These are phyloP conservation scores for Phasianus colchicus DNA, from an alignment of 2,113 vertebrate species.

Conservation along the genomic window DNA sequence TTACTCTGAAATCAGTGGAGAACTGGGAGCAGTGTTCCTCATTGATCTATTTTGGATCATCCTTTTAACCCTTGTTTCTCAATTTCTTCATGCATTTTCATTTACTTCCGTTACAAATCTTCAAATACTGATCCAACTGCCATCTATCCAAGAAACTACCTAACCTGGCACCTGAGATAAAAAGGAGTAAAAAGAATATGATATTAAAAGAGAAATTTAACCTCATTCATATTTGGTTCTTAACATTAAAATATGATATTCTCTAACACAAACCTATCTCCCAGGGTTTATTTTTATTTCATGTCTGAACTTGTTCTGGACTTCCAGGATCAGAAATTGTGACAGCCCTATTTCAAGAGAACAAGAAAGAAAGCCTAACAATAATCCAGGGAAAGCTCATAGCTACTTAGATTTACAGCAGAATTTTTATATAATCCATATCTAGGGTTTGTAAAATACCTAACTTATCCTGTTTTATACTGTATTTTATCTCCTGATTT, in stretches of 20 bases:
- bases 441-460: background rate
- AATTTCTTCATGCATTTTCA: background rate
- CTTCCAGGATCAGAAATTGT: background rate
- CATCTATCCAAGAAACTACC: background rate
- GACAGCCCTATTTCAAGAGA: background rate
- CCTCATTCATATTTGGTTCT: background rate
- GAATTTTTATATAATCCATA: background rate
- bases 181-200: background rate
- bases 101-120: background rate
- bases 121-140: background rate
- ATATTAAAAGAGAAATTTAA: background rate
- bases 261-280: background rate
- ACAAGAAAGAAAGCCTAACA: background rate
- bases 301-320: background rate
- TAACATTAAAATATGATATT: background rate
- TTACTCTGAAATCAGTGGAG: background rate
- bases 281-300: background rate
- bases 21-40: background rate
- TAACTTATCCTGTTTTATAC: background rate
- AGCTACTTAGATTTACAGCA: background rate
- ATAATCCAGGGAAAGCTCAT: background rate
- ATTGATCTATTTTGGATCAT: background rate
- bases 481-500: background rate
- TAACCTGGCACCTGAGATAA: background rate
- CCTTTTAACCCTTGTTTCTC: background rate